Conservation (phyloP, 2,797 vertebrate genomes). For the Coranthus polyacanthus region DNA sequence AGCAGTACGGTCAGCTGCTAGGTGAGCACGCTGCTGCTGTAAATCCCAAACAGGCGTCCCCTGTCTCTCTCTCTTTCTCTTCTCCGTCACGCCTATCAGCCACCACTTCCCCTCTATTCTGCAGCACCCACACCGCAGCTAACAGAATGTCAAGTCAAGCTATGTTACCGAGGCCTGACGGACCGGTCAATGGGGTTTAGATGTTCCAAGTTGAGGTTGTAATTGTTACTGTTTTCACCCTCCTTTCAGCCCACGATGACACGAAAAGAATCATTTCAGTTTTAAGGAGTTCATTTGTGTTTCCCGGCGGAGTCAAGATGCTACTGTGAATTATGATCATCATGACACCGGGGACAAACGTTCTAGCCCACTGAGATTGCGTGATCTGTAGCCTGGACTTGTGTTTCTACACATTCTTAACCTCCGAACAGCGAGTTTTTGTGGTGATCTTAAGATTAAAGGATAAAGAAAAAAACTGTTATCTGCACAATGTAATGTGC, state of each 20-base stretch:
- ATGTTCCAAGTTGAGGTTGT: slow-evolving; percentile 68
- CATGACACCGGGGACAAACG: slow-evolving; percentile 67
- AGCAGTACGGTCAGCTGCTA: slow-evolving; percentile 75
- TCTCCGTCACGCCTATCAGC: slow-evolving; percentile 70
- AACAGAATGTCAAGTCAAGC: slow-evolving; percentile 81
- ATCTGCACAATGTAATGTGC: not conserved
- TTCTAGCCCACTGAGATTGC: slow-evolving; percentile 57
- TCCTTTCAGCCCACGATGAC: slow-evolving; percentile 59
- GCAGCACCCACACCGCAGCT: slow-evolving; percentile 53
- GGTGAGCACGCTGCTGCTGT: slow-evolving; percentile 70
- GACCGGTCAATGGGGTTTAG: slow-evolving; percentile 75
- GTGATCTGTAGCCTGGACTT: slow-evolving; percentile 63
- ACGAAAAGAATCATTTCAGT: slow-evolving; percentile 73
- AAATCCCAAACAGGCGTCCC: slow-evolving; percentile 78
- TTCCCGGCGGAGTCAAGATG: slow-evolving; percentile 51
- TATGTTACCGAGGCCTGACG: slow-evolving; percentile 72
- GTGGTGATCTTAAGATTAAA: slow-evolving; percentile 3
- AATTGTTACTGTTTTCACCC: slow-evolving; percentile 64
- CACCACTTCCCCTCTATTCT: slow-evolving; percentile 58
- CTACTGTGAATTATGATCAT: slow-evolving; percentile 67
- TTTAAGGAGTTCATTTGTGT: slow-evolving; percentile 59
- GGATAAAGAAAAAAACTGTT: not conserved
- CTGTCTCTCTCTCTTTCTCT: slow-evolving; percentile 59
- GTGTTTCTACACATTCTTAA: slow-evolving; percentile 46
- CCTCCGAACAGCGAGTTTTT: slow-evolving; percentile 35